phyloP scores from a whole-genome alignment of 2,113 vertebrate species.

The Pseudorasbora parva region DNA sequence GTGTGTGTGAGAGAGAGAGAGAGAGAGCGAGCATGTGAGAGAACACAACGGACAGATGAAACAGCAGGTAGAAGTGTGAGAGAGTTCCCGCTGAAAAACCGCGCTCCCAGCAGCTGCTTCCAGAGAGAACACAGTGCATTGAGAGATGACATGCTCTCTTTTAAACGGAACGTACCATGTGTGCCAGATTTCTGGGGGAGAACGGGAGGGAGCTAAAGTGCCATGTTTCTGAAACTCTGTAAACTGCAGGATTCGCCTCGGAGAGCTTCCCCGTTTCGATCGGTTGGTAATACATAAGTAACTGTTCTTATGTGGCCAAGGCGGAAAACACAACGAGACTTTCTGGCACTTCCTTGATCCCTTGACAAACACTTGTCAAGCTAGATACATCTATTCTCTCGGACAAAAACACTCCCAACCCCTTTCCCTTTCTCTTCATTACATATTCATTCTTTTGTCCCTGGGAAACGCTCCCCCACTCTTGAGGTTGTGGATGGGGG shows the following conservation, averaged over 20 bases:
- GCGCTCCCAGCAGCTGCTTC: slow-evolving; percentile 77
- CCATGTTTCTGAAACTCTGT: slow-evolving; percentile 53
- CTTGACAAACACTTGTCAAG: slow-evolving; percentile 70
- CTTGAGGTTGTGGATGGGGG: slow-evolving; percentile 65
- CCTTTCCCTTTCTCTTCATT: slow-evolving; percentile 68
- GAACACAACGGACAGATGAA: slow-evolving; percentile 52
- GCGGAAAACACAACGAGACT: slow-evolving; percentile 43
- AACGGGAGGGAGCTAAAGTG: slow-evolving; percentile 53
- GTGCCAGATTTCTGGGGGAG: slow-evolving; percentile 55
- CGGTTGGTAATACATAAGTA: slow-evolving; percentile 59
- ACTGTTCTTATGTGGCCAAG: slow-evolving; percentile 30
- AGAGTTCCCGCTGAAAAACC: slow-evolving; percentile 69
- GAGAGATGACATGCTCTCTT: slow-evolving; percentile 77
- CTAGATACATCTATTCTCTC: slow-evolving; percentile 58
- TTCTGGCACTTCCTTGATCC: slow-evolving; percentile 50
- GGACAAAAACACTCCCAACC: slow-evolving; percentile 28
- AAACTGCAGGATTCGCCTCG: slow-evolving; percentile 51
- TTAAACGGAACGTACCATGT: slow-evolving; percentile 82
- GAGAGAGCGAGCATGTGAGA: slow-evolving; percentile 18
- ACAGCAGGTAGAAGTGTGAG: slow-evolving; percentile 49
- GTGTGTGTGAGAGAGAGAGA: slow-evolving; percentile 13
- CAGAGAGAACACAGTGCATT: slow-evolving; percentile 75
- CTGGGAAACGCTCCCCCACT: slow-evolving; percentile 72
- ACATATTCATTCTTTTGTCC: slow-evolving; percentile 79
- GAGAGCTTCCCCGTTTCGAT: slow-evolving; percentile 45